phyloP scores from a whole-genome alignment of 2,797 vertebrate genomes.

The Enteromius thamalakanensis region DNA sequence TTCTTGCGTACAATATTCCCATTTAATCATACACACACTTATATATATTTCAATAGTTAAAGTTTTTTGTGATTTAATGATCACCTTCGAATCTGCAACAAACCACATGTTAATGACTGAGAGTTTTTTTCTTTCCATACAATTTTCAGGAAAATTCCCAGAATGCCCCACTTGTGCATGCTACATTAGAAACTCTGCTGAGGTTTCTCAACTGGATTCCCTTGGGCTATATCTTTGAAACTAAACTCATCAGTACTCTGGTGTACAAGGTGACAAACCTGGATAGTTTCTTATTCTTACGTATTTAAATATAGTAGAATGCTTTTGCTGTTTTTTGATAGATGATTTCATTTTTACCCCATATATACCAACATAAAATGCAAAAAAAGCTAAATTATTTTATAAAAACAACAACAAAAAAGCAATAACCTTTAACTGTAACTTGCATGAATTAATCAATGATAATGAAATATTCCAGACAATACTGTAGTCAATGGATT shows the following conservation, averaged over 20 bases:
- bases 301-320: not conserved
- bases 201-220: slow-evolving; percentile 99
- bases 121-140: not conserved
- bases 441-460: not conserved
- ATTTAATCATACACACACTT: not conserved
- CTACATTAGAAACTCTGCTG: slow-evolving; percentile 94
- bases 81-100: not conserved
- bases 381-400: too few relatives aligned
- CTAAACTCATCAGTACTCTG: slow-evolving; percentile 96
- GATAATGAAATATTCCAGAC: not conserved
- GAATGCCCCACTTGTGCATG: slow-evolving; percentile 96
- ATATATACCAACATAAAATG: not conserved
- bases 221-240: slow-evolving; percentile 97
- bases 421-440: not conserved
- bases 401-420: not conserved
- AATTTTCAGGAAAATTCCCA: slow-evolving; percentile 91
- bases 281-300: slow-evolving; percentile 1
- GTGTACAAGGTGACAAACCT: slow-evolving; percentile 89
- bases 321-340: not conserved
- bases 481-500: not conserved
- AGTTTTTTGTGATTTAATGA: not conserved
- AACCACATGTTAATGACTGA: not conserved
- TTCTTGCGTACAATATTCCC: not conserved
- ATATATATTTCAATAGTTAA: not conserved
- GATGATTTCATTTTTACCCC: not conserved